Evolutionary conservation across 2,888 invertebrate species (phyloP).

Genomic region (Ophonus ardosiacus): DNA sequence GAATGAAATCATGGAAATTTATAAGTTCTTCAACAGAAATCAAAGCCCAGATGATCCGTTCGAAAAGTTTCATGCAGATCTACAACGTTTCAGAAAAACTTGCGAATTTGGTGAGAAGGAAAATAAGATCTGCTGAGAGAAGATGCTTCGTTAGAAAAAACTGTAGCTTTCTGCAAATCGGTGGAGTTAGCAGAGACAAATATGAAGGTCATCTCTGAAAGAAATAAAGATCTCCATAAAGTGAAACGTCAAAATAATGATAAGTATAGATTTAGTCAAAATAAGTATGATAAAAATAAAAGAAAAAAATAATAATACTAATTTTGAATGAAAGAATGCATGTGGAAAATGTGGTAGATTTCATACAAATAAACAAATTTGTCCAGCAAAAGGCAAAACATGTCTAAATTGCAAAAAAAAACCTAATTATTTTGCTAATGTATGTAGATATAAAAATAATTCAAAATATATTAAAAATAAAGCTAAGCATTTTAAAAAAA

Average conservation of each 20-base stretch:
- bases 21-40: constrained; percentile 61
- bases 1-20: constrained; percentile 64
- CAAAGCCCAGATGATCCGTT: constrained; percentile 62
- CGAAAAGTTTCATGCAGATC: constrained; percentile 58
- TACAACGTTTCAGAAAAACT: constrained; percentile 60
- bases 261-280: background rate
- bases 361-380: background rate
- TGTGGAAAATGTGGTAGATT: background rate
- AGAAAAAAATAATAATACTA: background rate
- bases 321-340: background rate
- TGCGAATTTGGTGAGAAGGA: constrained; percentile 63
- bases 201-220: constrained; percentile 7
- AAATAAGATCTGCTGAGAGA: constrained; percentile 60
- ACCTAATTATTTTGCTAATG: constrained; percentile 36
- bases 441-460: too few species aligned
- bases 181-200: constrained; percentile 50
- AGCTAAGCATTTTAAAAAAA: background rate
- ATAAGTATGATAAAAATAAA: too few species aligned
- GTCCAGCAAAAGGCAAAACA: constrained; percentile 27
- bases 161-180: constrained; percentile 50
- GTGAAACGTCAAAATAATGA: background rate
- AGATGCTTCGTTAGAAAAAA: constrained; percentile 50
- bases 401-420: constrained; percentile 12
- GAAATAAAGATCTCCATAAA: background rate
- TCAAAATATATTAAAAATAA: background rate